A percentile compares a stretch with the other conserved stretches of the same genome.
phyloP scores from a whole-genome alignment of 2,113 vertebrate species.

The Anser cygnoides region DNA sequence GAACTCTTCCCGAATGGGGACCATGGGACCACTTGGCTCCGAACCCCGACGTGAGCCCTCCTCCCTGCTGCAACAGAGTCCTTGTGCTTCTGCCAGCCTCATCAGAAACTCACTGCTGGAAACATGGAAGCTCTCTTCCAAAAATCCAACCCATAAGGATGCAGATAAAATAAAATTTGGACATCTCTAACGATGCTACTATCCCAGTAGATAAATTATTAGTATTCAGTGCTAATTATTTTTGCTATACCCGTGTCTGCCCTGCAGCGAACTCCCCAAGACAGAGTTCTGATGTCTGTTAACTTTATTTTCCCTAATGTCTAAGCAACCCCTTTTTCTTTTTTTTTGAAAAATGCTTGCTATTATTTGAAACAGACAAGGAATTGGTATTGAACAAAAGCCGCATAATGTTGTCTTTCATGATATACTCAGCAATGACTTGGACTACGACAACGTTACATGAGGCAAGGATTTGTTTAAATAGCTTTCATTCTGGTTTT shows the following conservation, averaged over 20 bases:
- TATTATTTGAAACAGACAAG: constrained; percentile 44
- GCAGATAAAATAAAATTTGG: background rate
- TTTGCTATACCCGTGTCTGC: background rate
- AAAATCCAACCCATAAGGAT: background rate
- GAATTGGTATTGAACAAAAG: constrained; percentile 43
- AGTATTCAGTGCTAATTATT: background rate
- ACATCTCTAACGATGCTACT: background rate
- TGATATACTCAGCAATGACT: background rate
- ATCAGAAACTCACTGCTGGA: background rate
- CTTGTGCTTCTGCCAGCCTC: background rate
- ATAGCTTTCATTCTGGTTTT: background rate
- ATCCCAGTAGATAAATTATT: constrained; percentile 37
- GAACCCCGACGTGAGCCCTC: background rate
- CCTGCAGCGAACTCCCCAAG: background rate
- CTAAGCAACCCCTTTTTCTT: background rate
- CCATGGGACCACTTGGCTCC: background rate
- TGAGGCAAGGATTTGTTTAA: background rate
- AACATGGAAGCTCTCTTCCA: background rate
- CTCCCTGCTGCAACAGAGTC: background rate
- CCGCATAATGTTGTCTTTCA: background rate
- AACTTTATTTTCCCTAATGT: background rate
- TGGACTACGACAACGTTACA: background rate
- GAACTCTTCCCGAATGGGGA: background rate
- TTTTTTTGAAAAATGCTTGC: background rate
- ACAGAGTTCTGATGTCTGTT: background rate